Base-by-base conservation (phyloP, 2,888 invertebrate genomes). In the Tachystola acroxantha region DNA sequence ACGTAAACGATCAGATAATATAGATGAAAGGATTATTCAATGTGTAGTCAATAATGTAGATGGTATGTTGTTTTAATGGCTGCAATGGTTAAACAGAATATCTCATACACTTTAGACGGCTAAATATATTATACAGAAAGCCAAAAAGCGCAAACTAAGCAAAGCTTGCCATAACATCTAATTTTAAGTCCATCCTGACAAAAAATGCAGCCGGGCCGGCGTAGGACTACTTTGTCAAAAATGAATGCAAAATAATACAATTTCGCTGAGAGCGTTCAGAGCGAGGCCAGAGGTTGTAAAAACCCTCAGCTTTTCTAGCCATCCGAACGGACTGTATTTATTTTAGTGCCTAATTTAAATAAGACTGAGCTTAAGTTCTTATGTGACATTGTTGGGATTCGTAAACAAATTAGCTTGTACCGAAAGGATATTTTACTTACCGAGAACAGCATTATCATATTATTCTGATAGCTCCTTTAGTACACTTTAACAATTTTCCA, bases 171-270 rank as follows among this genome's bases (percentile, higher is more conserved):
- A 51, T 50, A 32, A 32, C 43, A 44, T 46, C 42, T 40, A 33
- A 39, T 45, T 48, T 50, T 44, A 50, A 53, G 49, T 44, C 42
- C 32, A 31, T 32, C 39, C 36, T 50, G 24, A 53, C 43, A 57
- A 54, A 59, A 59, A 49, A 57, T 51, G 53, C 48, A 48, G 53
- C 61, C 57, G 50, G 24, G n/a, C 24, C 24, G n/a, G 49, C 53
- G 54, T 55, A 63, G 69, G 68, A 64, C 64, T 67, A 70, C 73
- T 76, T 76, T 75, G 75, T 77, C 75, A 82, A 78, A 81, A 82
- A 75, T 79, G 68, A 79, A 86, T 85, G 84, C 79, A 79, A 82
- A 82, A 81, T 82, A 84, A 85, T 85, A 84, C 84, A 84, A 84
- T 84, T 82, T 79, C 63, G 71, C 64, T 75, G 70, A 80, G 68